Evolutionary conservation across 2,888 invertebrate genomes (phyloP).

Genomic region (Bedellia somnulentella): DNA sequence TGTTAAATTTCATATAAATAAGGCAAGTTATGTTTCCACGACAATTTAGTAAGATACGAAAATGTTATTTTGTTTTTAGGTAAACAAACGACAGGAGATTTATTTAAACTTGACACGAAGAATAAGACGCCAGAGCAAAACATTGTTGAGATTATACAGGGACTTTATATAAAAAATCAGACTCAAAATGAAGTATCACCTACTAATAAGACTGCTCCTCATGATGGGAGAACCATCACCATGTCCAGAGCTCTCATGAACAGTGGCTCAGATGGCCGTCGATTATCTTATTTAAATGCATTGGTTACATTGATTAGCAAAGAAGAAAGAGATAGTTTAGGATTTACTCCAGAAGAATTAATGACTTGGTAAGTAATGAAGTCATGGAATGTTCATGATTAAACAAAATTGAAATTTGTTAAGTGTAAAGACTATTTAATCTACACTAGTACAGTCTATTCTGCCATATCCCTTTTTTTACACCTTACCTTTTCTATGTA

Average conservation of each 20-base stretch:
- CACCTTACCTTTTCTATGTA: too few species aligned
- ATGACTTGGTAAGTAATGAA: slow-evolving; percentile 41
- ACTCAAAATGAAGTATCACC: slow-evolving; percentile 41
- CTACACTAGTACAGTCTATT: too few species aligned
- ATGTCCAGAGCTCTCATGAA: slow-evolving; percentile 64
- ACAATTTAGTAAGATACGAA: too few species aligned
- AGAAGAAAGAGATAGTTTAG: slow-evolving; percentile 66
- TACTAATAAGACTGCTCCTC: slow-evolving; percentile 29
- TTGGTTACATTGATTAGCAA: slow-evolving; percentile 78
- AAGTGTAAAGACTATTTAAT: too few species aligned
- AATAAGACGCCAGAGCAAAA: slow-evolving; percentile 64
- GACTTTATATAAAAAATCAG: slow-evolving; percentile 53
- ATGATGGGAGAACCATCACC: slow-evolving; percentile 54
- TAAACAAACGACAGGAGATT: slow-evolving; percentile 65
- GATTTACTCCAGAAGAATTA: slow-evolving; percentile 78
- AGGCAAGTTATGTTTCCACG: slow-evolving; percentile 8
- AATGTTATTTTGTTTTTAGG: slow-evolving; percentile 28
- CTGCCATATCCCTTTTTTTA: too few species aligned
- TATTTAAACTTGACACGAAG: slow-evolving; percentile 62
- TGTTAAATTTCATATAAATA: slow-evolving; percentile 4
- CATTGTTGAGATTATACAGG: slow-evolving; percentile 65
- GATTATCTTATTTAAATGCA: slow-evolving; percentile 84
- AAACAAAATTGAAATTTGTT: too few species aligned
- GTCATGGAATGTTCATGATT: too few species aligned
- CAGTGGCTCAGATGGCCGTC: slow-evolving; percentile 73